Base-by-base conservation (phyloP, 64 coral and sea anemone genomes). In the Montipora capricornis region DNA sequence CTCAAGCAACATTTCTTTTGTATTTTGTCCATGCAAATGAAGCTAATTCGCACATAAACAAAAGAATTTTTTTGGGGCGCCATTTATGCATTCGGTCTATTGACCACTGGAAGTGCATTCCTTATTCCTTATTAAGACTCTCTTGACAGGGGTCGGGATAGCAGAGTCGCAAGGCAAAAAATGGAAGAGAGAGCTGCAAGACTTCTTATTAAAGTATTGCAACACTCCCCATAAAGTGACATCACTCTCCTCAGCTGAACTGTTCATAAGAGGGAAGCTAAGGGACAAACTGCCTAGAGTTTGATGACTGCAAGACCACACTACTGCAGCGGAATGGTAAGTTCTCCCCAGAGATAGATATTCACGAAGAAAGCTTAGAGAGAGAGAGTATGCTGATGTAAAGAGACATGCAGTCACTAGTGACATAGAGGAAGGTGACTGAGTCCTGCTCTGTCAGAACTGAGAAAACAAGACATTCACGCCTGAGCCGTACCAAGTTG, bases 371-470 rank as follows among this genome's bases (percentile, higher is more conserved):
- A 95, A 91, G 44, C 93, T 95, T 0, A 24, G 93, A 73, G 69
- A 95, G 88, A 90, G 60, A 37, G 88, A 95, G 73, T 70, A 95
- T 70, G 93, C 93, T 19, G 93, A 90, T 84, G 0, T 15, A 82
- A 90, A 37, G 20, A 19, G 20, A 1, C 37, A 37, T 37, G 37
- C 37, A 37, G 37, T 37, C 37, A 37, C 37, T 37, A 37, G 37
- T 37, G 37, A 37, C 37, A 37, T 37, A 37, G 37, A 37, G 37
- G 37, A 37, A 37, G 37, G 2, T 1, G 37, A 37, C 37, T 37
- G 37, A 37, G 1, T 37, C 37, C 37, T 37, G 37, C 37, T 37
- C 37, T 37, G 37, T 37, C 37, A 37, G 37, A 37, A 37, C 37
- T 37, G 37, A 37, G 37, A 37, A 37, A 37, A 37, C 37, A 37